Evolutionary conservation across 2,888 invertebrate species (phyloP).

Genomic region (Lithophane leautieri): DNA sequence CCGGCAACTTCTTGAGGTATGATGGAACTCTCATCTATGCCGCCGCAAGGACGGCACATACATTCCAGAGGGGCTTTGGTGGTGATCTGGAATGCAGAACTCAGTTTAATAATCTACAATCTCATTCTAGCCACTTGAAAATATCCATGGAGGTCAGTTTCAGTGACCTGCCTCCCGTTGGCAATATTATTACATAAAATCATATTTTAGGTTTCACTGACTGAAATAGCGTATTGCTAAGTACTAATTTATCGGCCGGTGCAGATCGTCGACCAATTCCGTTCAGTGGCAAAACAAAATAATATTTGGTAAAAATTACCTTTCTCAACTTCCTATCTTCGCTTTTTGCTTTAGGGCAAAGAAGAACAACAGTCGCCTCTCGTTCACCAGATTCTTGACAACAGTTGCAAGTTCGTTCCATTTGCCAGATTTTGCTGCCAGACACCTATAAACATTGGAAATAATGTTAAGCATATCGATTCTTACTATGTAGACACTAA

Average conservation of each 20-base stretch:
- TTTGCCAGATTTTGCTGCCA: slow-evolving; percentile 98
- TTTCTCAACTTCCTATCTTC: slow-evolving; percentile 96
- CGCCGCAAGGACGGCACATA: slow-evolving; percentile 98
- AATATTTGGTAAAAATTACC: slow-evolving; percentile 84
- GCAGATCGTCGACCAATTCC: neutral
- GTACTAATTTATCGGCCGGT: no score
- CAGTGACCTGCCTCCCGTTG: neutral
- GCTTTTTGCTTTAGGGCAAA: slow-evolving; percentile 96
- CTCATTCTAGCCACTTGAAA: neutral
- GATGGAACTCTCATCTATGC: slow-evolving; percentile 96
- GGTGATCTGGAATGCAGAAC: slow-evolving; percentile 91
- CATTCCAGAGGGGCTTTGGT: slow-evolving; percentile 98
- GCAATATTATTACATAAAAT: neutral
- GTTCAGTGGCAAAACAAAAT: neutral
- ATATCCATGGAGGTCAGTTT: neutral
- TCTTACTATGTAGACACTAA: neutral
- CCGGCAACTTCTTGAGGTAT: slow-evolving; percentile 97
- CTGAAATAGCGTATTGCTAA: no score
- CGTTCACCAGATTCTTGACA: slow-evolving; percentile 98
- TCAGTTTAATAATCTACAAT: neutral
- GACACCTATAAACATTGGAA: slow-evolving; percentile 91
- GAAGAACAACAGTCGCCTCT: slow-evolving; percentile 96
- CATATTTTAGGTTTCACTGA: neutral
- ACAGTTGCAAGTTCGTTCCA: slow-evolving; percentile 98
- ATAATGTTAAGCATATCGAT: neutral